Evolutionary conservation across 2,113 vertebrate genomes (phyloP).

Genomic region (Peromyscus leucopus): DNA sequence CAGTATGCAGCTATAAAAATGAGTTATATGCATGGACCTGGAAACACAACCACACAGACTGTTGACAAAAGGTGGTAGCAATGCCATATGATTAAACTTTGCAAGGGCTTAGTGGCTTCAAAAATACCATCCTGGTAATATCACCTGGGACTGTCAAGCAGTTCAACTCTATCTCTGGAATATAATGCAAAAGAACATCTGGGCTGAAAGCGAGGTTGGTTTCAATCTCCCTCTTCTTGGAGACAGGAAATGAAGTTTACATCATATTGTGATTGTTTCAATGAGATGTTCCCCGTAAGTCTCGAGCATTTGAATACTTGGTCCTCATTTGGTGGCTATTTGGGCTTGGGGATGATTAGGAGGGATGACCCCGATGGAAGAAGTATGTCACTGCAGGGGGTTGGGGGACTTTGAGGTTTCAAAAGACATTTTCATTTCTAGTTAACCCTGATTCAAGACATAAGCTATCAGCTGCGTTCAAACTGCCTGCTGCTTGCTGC

Average conservation of each 20-base stretch:
- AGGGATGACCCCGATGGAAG: not conserved
- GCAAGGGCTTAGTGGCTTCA: not conserved
- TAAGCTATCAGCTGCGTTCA: not conserved
- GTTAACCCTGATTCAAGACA: not conserved
- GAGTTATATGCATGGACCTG: not conserved
- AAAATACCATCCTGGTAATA: not conserved
- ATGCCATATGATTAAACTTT: not conserved
- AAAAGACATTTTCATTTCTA: not conserved
- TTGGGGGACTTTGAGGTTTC: not conserved
- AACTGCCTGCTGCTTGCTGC: not conserved
- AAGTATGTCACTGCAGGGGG: not conserved
- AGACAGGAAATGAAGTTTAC: not conserved
- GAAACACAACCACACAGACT: not conserved
- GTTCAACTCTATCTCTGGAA: not conserved
- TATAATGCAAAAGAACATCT: not conserved
- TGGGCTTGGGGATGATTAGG: not conserved
- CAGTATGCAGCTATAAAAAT: not conserved
- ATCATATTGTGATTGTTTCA: not conserved
- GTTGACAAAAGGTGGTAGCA: not conserved
- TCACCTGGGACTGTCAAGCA: not conserved
- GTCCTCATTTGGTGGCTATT: not conserved
- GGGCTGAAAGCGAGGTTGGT: not conserved
- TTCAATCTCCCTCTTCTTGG: not conserved
- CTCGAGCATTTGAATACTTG: not conserved
- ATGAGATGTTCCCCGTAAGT: not conserved